phyloP scores from a whole-genome alignment of 2,113 vertebrate genomes.

The Oncorhynchus kisutch region DNA sequence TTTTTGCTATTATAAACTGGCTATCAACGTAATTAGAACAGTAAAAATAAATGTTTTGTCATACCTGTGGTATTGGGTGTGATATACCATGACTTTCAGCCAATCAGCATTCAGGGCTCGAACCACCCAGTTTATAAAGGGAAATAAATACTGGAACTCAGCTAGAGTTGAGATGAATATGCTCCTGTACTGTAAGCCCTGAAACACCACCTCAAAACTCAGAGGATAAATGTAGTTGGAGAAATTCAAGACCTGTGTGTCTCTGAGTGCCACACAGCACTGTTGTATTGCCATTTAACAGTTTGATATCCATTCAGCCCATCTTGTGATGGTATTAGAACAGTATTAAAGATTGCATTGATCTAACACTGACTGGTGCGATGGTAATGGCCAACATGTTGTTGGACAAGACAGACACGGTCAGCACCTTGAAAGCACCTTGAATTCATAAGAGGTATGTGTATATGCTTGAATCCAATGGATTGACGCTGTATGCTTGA shows the following conservation, averaged over 20 bases:
- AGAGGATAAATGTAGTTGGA: constrained; percentile 2
- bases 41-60: too few species aligned
- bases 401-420: background rate
- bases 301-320: constrained; percentile 34
- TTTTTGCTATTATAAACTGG: too few species aligned
- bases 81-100: too few species aligned
- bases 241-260: constrained; percentile 31
- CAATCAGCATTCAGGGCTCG: too few species aligned
- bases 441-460: too few species aligned
- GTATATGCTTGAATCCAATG: too few species aligned
- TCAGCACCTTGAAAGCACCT: background rate
- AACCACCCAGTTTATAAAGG: background rate
- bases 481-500: too few species aligned
- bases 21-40: too few species aligned
- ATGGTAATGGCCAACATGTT: background rate
- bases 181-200: background rate
- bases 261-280: background rate
- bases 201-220: background rate
- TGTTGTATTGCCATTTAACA: background rate
- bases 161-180: background rate
- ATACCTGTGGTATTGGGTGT: too few species aligned
- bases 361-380: background rate
- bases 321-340: background rate
- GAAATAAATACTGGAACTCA: constrained; percentile 4
- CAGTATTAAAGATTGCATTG: background rate